phyloP scores from a whole-genome alignment of 2,888 invertebrate genomes.

The Drosophila mulleri region DNA sequence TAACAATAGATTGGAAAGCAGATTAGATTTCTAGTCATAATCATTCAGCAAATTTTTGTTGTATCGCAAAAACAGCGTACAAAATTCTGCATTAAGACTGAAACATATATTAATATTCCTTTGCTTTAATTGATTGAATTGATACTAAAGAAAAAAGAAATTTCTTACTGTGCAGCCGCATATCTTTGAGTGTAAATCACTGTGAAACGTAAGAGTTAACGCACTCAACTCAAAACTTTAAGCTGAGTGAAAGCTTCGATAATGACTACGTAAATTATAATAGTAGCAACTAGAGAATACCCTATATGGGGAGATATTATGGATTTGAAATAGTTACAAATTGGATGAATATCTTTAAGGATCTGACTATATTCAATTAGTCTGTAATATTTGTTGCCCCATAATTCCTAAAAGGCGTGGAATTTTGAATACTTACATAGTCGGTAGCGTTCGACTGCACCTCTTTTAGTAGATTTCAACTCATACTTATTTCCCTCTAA shows the following conservation, averaged over 20 bases:
- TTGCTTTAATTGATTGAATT: not conserved
- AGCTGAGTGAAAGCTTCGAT: slow-evolving; percentile 34
- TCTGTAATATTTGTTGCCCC: no score
- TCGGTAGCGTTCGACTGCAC: no score
- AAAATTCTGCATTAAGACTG: not conserved
- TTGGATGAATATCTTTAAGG: no score
- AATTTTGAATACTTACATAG: no score
- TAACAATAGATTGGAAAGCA: not conserved
- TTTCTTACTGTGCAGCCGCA: not conserved
- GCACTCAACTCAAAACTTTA: not conserved
- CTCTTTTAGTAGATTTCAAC: no score
- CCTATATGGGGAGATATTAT: no score
- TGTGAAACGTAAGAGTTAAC: not conserved
- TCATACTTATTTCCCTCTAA: no score
- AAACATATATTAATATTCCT: not conserved
- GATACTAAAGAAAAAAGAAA: not conserved
- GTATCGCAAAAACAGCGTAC: not conserved
- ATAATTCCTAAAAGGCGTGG: no score
- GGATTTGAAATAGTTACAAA: no score
- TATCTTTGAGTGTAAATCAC: not conserved
- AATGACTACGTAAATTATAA: not conserved
- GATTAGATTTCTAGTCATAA: slow-evolving; percentile 38
- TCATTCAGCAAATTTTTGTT: not conserved
- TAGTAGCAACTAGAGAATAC: not conserved
- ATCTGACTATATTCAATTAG: no score